Evolutionary conservation across 2,797 vertebrate genomes (phyloP).

Genomic region (Catamblyrhynchus diadema): DNA sequence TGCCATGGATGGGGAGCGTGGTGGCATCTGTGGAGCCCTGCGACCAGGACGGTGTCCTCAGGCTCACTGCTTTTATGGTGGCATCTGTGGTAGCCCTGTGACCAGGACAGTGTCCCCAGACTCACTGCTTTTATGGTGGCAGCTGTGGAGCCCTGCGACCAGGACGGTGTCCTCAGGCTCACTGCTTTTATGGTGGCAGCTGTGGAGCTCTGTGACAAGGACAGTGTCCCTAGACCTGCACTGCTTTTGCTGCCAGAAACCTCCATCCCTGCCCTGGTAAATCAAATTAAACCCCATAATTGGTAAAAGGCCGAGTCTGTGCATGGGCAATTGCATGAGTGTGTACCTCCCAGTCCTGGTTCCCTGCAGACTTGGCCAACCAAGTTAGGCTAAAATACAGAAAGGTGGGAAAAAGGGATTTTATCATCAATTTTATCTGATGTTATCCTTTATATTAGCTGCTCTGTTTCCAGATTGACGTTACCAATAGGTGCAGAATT

Average conservation of each 20-base stretch:
- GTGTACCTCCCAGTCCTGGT: neutral
- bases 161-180: neutral
- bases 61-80: neutral
- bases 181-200: neutral
- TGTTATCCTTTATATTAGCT: neutral
- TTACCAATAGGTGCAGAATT: neutral
- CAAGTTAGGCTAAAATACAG: neutral
- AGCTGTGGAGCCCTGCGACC: neutral
- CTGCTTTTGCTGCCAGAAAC: neutral
- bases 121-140: neutral
- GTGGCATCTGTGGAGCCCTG: neutral
- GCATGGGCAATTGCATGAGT: neutral
- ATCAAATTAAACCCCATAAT: neutral
- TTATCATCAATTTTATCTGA: neutral
- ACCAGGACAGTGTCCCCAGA: neutral
- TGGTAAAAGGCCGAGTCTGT: neutral
- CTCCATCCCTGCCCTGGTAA: neutral
- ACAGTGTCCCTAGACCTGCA: neutral
- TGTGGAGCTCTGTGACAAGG: neutral
- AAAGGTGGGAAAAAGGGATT: neutral
- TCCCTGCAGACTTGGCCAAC: neutral
- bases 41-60: neutral
- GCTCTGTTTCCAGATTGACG: neutral
- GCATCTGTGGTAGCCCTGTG: neutral
- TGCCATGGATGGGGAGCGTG: fast-evolving